phyloP scores from a whole-genome alignment of 2,888 invertebrate genomes.

The Drosophila pseudotalamancana region DNA sequence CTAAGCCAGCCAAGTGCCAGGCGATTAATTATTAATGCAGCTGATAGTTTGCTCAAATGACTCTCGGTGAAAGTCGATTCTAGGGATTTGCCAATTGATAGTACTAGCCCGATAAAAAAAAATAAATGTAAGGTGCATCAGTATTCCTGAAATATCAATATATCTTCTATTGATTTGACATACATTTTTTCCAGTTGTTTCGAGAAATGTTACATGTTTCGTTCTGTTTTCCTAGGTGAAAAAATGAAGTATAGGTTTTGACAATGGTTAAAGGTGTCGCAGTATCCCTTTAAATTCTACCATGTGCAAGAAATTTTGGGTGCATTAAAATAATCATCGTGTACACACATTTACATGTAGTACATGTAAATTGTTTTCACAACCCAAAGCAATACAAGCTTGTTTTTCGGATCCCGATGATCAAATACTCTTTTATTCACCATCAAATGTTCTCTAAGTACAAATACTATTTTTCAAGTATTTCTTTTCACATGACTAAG shows the following conservation, averaged over 20 bases:
- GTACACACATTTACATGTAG: background rate
- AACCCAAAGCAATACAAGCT: background rate
- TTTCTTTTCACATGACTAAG: too few species aligned
- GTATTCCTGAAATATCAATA: too few species aligned
- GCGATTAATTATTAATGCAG: conserved; percentile 65
- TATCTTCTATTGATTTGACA: too few species aligned
- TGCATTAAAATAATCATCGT: conserved; percentile 3
- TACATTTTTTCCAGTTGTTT: too few species aligned
- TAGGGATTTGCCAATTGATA: conserved; percentile 23
- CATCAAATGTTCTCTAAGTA: background rate
- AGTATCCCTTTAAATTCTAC: conserved; percentile 29
- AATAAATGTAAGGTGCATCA: too few species aligned
- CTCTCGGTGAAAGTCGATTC: conserved; percentile 1
- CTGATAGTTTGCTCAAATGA: conserved; percentile 14
- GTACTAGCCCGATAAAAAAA: too few species aligned
- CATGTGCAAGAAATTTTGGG: conserved; percentile 19
- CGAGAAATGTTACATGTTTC: too few species aligned
- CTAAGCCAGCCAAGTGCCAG: conserved; percentile 65
- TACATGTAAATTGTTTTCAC: conserved; percentile 14
- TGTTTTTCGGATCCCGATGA: background rate
- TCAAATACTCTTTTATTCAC: background rate
- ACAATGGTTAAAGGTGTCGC: conserved; percentile 16
- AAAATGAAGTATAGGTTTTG: too few species aligned
- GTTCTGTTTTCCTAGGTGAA: too few species aligned
- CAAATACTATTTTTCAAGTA: background rate